Percentiles rank a stretch among this genome's conserved stretches.
phyloP scores from a whole-genome alignment of 1,140 invertebrate genomes.

The Diuraphis noxia region DNA sequence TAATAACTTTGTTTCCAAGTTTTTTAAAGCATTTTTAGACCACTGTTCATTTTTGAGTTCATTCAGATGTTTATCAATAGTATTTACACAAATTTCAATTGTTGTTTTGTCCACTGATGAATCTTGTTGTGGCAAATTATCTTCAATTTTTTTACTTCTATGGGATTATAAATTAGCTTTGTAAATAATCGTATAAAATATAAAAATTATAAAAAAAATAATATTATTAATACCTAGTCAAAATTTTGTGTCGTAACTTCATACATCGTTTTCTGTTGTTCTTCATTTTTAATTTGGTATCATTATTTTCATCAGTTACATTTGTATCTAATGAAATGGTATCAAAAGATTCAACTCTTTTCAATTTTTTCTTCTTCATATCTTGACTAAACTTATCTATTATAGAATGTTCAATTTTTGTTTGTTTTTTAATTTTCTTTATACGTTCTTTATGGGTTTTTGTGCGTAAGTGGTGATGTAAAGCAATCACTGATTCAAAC shows the following conservation, averaged over 20 bases:
- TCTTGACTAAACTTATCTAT: conserved; percentile 44
- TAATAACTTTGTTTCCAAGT: conserved; percentile 45
- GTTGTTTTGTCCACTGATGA: conserved; percentile 29
- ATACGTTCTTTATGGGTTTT: conserved; percentile 46
- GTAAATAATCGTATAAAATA: neutral
- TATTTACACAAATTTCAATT: conserved; percentile 46
- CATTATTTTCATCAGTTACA: conserved; percentile 38
- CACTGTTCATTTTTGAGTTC: conserved; percentile 46
- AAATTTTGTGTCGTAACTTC: conserved; percentile 43
- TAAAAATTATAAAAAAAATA: conserved; percentile 20
- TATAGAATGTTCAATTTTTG: conserved; percentile 12
- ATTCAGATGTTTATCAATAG: conserved; percentile 34
- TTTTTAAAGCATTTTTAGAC: conserved; percentile 42
- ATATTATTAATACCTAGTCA: conserved; percentile 26
- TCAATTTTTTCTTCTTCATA: conserved; percentile 42
- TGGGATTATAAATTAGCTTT: neutral
- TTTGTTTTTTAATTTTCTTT: conserved; percentile 45
- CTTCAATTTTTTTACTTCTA: conserved; percentile 41
- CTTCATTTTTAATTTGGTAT: conserved; percentile 13
- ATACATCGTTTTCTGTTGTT: conserved; percentile 36
- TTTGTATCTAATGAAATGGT: conserved; percentile 29
- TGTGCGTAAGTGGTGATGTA: conserved; percentile 31
- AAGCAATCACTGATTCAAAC: conserved; percentile 38
- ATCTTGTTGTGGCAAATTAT: conserved; percentile 14
- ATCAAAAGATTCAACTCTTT: conserved; percentile 28